Evolutionary conservation across 2,797 vertebrate species (phyloP).

Genomic region (Hyperoplus lanceolatus): DNA sequence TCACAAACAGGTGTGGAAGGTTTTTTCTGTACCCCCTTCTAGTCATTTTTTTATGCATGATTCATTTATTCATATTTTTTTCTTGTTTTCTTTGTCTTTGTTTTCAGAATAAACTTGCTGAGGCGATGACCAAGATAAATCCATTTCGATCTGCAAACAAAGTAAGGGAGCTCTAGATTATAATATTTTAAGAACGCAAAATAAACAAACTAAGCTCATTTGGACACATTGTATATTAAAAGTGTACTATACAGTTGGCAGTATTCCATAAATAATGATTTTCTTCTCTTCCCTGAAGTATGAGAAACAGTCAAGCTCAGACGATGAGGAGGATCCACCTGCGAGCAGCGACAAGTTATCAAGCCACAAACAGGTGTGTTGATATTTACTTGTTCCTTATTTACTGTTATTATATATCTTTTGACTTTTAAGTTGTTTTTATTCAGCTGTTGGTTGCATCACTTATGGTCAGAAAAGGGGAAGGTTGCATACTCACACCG

Average conservation of each 20-base stretch:
- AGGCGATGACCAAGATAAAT: constrained; percentile 68
- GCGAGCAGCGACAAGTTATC: constrained; percentile 48
- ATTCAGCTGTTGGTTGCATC: neutral
- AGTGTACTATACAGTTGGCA: neutral
- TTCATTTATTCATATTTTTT: neutral
- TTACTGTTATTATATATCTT: neutral
- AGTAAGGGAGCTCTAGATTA: constrained; percentile 38
- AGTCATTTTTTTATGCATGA: neutral
- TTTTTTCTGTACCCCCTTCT: neutral
- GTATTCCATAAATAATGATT: neutral
- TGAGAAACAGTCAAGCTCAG: constrained; percentile 48
- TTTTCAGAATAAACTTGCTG: constrained; percentile 64
- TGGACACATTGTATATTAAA: neutral
- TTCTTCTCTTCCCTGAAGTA: constrained; percentile 29
- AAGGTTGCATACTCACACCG: neutral
- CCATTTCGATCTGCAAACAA: constrained; percentile 67
- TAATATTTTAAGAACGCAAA: neutral
- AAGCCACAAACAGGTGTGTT: constrained; percentile 65
- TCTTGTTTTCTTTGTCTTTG: neutral
- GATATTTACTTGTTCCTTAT: constrained; percentile 12
- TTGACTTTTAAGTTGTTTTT: constrained; percentile 2
- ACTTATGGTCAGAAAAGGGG: neutral
- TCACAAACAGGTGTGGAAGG: constrained; percentile 66
- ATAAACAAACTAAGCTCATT: neutral
- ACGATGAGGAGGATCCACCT: constrained; percentile 49